phyloP scores from a whole-genome alignment of 2,113 vertebrate genomes.

The Elephas maximus region DNA sequence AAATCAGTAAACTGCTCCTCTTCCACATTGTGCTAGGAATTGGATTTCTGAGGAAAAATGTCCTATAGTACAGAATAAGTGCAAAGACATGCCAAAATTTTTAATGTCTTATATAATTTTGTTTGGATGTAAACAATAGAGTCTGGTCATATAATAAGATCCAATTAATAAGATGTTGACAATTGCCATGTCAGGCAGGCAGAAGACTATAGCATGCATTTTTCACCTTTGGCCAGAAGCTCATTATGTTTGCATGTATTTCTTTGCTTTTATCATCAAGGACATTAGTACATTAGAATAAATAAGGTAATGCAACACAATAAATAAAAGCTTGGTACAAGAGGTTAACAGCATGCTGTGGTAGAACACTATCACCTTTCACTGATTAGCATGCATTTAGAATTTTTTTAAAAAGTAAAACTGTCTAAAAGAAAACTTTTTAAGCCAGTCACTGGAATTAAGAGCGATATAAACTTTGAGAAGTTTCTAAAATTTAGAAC shows the following conservation, averaged over 20 bases:
- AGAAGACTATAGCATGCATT: neutral
- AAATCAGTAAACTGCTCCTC: slow-evolving; percentile 81
- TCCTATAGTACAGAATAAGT: slow-evolving; percentile 45
- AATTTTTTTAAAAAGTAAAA: neutral
- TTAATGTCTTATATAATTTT: slow-evolving; percentile 62
- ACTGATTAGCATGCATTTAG: slow-evolving; percentile 33
- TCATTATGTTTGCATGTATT: slow-evolving; percentile 47
- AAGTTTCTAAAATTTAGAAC: slow-evolving; percentile 36
- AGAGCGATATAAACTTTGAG: neutral
- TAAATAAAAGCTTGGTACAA: slow-evolving; percentile 45
- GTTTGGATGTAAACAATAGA: slow-evolving; percentile 58
- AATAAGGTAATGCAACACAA: neutral
- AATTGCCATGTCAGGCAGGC: neutral
- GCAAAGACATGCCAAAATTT: slow-evolving; percentile 18
- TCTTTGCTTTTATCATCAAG: slow-evolving; percentile 65
- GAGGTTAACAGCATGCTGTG: slow-evolving; percentile 34
- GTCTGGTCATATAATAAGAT: slow-evolving; percentile 38
- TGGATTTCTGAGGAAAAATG: slow-evolving; percentile 74
- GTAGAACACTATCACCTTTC: neutral
- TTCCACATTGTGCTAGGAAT: slow-evolving; percentile 75
- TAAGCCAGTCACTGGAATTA: neutral
- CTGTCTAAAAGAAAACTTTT: neutral
- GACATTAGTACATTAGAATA: slow-evolving; percentile 47
- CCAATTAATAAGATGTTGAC: slow-evolving; percentile 51
- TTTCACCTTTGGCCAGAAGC: slow-evolving; percentile 70